Base-by-base conservation (phyloP, 2,113 vertebrate species). In the Pampusana beccarii region DNA sequence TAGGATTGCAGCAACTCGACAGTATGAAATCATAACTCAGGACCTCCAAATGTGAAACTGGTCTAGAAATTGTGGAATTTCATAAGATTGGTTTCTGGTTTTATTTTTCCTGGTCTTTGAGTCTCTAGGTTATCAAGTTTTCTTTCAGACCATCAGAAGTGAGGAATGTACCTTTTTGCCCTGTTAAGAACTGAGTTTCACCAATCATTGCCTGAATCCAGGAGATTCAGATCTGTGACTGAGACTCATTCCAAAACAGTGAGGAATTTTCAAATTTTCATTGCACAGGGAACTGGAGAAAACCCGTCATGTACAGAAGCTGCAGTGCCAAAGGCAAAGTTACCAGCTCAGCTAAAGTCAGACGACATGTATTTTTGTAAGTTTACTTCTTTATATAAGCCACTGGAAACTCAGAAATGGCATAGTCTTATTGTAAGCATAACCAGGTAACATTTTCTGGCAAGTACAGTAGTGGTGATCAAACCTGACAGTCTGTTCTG, bases 321-420 rank as follows among this genome's bases (percentile, higher is more conserved):
- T 80, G 40, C 70, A 92, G 4, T 81, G 91, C 80, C 56, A 96
- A 81, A 82, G 85, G 73, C 91, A 57, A 86, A 86, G 78, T 74
- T 89, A 79, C 42, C 66, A 94, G 78, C 78, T 95, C 54, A 70
- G 87, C 67, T 88, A 5, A 79, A 96, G 64, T 88, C 81, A 86
- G 84, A 54, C n/a, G 75, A 56, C n/a, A 12, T 38, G 36, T 64
- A 61, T 72, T 94, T 93, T 87, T 81, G 3, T 66, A 69, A 51
- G 46, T 78, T 64, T 65, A 18, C 58, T 86, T 78, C 44, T 80
- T 88, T 92, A 58, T 31, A 10, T 71, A 93, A 95, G 48, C 33
- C 69, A 34, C 64, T 65, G 34, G 60, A 83, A 90, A 69, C 69
- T 82, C 60, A 56, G 16, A 93, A 84, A 20, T 9, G 13, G 19